Evolutionary conservation across 2,797 vertebrate genomes (phyloP).

Genomic region (Phylloscopus collybita): DNA sequence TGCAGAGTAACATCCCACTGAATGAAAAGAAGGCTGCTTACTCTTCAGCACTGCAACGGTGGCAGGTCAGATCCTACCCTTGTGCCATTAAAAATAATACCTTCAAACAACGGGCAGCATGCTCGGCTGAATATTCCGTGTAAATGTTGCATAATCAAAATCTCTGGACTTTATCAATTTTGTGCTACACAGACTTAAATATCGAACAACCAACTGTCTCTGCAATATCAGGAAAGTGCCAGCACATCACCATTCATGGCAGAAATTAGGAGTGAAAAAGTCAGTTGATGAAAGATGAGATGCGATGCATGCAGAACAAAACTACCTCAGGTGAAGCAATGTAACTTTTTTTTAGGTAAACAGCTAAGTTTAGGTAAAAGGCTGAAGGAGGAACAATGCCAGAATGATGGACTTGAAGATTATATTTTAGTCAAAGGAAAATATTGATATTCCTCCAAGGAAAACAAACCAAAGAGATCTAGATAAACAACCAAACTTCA

Average conservation of each 20-base stretch:
- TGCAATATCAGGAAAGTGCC: not conserved
- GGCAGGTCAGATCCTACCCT: not conserved
- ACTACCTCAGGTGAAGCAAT: not conserved
- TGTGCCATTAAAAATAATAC: not conserved
- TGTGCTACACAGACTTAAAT: not conserved
- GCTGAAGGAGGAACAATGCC: not conserved
- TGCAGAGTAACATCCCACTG: not conserved
- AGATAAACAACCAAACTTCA: not conserved
- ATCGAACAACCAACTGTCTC: not conserved
- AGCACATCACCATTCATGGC: not conserved
- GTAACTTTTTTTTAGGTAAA: not conserved
- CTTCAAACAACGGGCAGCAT: not conserved
- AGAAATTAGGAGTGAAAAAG: not conserved
- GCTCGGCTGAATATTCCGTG: not conserved
- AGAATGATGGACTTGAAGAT: rapidly evolving
- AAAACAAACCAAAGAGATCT: not conserved
- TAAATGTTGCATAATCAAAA: not conserved
- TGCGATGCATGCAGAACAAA: not conserved
- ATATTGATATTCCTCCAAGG: not conserved
- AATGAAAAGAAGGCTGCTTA: not conserved
- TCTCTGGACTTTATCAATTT: not conserved
- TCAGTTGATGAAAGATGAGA: not conserved
- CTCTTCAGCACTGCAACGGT: not conserved
- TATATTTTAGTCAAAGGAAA: not conserved
- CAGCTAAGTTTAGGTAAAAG: not conserved